These are phyloP conservation scores for Valencia hispanica DNA, from an alignment of 2,797 vertebrate genomes.

Conservation along the genomic window DNA sequence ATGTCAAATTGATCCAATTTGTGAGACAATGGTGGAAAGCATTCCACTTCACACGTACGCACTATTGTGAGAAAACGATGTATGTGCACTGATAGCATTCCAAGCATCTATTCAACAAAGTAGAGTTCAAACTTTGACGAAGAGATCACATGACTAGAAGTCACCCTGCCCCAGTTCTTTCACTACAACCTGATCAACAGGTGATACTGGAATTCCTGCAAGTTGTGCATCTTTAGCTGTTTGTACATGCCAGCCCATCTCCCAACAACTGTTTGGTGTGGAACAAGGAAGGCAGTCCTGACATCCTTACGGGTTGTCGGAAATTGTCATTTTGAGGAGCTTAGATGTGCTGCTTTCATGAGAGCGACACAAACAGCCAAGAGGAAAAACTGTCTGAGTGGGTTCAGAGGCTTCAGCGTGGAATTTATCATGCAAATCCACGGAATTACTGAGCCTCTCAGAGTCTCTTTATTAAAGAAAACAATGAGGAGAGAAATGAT, in stretches of 20 bases:
- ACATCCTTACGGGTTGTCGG: neutral
- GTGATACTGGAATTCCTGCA: neutral
- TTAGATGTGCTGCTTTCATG: slow-evolving; percentile 40
- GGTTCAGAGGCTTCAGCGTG: slow-evolving; percentile 33
- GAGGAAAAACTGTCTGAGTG: slow-evolving; percentile 39
- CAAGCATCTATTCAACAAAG: no score
- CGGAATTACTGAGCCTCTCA: neutral
- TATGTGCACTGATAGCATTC: neutral
- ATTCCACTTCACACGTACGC: neutral
- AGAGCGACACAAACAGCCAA: slow-evolving; percentile 18
- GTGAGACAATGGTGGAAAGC: neutral
- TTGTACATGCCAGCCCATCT: neutral
- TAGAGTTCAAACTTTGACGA: no score
- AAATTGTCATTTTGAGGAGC: slow-evolving; percentile 53
- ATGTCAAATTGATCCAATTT: neutral
- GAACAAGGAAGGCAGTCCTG: no score
- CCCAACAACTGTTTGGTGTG: no score
- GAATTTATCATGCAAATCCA: slow-evolving; percentile 56
- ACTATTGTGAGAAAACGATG: neutral
- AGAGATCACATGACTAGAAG: no score
- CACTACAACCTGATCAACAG: neutral
- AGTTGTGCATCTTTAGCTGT: neutral
- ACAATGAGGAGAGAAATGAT: neutral
- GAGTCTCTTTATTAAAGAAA: slow-evolving; percentile 40
- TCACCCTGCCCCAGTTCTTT: no score